Base-by-base conservation (phyloP, 2,797 vertebrate genomes). In the Fistularia tabacaria region DNA sequence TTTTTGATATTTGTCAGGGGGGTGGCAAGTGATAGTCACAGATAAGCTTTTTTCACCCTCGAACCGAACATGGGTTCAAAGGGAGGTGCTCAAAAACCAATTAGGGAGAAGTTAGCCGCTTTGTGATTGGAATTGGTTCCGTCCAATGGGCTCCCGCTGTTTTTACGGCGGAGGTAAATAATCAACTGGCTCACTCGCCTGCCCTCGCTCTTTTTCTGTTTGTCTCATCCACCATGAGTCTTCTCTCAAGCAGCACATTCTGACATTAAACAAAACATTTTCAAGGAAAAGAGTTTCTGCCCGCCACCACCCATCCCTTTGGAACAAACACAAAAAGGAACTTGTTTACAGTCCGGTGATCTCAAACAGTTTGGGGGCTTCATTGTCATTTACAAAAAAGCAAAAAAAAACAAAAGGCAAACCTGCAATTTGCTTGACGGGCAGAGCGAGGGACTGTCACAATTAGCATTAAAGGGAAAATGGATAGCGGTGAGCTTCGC, bases 51-150 rank as follows among this genome's bases (percentile, higher is more conserved):
- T 25, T 25, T 25, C 2, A 5, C 25, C 25, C 25, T 2, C 25
- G 25, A 25, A 25, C 25, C 25, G 5, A 25, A 25, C 25, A 25
- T 5, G 25, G 72, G 83, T 84, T 88, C 87, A 89, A 87, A 88
- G 81, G 76, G 59, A 80, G 50, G 54, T 69, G 79, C 84, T 85
- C 77, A 25, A 76, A 77, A 89, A 89, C 80, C 87, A 89, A 88
- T 88, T 85, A 85, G 25, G 64, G 52, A 70, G 71, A 71, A 85
- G 85, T 88, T 85, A 82, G 85, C 59, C 63, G 62, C 73, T 84
- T 83, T 84, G 86, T 86, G 87, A 82, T 80, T 85, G 82, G 83
- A 56, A 88, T 85, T 83, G 11, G 82, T 85, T 87, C 82, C 85
- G 81, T 84, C 74, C 69, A 66, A 59, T 66, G 71, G 55, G 57